Base-by-base conservation (phyloP, 2,888 invertebrate species). In the Mellilla xanthometata region DNA sequence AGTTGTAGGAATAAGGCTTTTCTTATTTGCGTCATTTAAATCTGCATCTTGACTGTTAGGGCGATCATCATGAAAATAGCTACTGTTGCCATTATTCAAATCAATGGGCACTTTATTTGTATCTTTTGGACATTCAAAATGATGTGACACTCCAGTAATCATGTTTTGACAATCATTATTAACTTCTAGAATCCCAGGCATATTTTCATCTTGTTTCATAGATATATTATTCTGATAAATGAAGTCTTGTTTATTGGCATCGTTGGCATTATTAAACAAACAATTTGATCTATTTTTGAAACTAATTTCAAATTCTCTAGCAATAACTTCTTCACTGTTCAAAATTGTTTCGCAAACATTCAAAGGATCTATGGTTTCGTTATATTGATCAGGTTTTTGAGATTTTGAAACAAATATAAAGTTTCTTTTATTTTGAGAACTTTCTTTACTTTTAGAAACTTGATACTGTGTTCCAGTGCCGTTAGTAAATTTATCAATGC, bases 91-190 rank as follows among this genome's bases (percentile, higher is more conserved):
- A n/a, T n/a, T n/a, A n/a, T n/a, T n/a, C 6, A 19, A 19, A 19
- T 19, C 15, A 19, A 19, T 19, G 6, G 15, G 3, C 15, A 19
- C 15, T 19, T 3, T 1, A 19, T 1, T 19, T 19, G 3, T 1
- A 28, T 19, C 38, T 32, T 24, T 32, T 5, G 44, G 42, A 13
- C 28, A 12, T 10, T 24, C 7, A 36, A 72, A 70, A 41, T 70
- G 63, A 47, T 62, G 60, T 13, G 69, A 70, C 22, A 56, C 22
- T 28, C 54, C 49, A 35, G 52, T 50, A n/a, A 28, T n/a, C n/a
- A n/a, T 13, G n/a, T 23, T 15, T 12, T 33, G 15, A 19, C 15
- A 19, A 19, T 19, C 15, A 19, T 19, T 3, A 19, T 19, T 19
- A 6, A 5, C 4, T 19, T 19, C 15, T 5, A 19, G 15, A 6